phyloP scores from a whole-genome alignment of 2,797 vertebrate species.

The Oophaga sylvatica region DNA sequence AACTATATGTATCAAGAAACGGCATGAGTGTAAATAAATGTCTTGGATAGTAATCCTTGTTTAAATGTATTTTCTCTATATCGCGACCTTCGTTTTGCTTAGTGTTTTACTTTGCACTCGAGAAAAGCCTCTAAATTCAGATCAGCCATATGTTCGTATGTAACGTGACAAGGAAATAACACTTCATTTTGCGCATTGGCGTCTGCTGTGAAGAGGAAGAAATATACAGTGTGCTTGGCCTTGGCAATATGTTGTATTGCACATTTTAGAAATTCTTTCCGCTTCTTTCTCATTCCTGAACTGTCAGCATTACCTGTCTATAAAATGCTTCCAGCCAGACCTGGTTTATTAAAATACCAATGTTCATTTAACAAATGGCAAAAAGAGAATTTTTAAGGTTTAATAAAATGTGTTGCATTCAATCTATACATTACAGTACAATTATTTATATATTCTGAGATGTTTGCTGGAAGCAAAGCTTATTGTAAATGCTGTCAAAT shows the following conservation, averaged over 20 bases:
- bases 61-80: background rate
- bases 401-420: background rate
- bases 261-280: slow-evolving; percentile 9
- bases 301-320: background rate
- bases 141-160: slow-evolving; percentile 41
- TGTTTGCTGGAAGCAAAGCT: background rate
- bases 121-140: slow-evolving; percentile 32
- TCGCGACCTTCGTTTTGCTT: slow-evolving; percentile 1
- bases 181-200: background rate
- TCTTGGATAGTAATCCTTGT: background rate
- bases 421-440: slow-evolving; percentile 4
- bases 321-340: background rate
- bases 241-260: background rate
- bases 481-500: background rate
- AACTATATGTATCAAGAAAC: background rate
- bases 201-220: slow-evolving; percentile 12
- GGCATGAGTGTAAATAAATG: background rate
- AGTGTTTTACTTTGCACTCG: slow-evolving; percentile 9
- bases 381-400: background rate
- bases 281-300: background rate
- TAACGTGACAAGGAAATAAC: slow-evolving; percentile 35
- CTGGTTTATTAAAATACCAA: slow-evolving; percentile 15
- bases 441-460: background rate
- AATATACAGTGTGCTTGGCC: slow-evolving; percentile 23
- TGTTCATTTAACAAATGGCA: background rate